Conservation (phyloP, 2,113 vertebrate species). For the Thermophis baileyi region DNA sequence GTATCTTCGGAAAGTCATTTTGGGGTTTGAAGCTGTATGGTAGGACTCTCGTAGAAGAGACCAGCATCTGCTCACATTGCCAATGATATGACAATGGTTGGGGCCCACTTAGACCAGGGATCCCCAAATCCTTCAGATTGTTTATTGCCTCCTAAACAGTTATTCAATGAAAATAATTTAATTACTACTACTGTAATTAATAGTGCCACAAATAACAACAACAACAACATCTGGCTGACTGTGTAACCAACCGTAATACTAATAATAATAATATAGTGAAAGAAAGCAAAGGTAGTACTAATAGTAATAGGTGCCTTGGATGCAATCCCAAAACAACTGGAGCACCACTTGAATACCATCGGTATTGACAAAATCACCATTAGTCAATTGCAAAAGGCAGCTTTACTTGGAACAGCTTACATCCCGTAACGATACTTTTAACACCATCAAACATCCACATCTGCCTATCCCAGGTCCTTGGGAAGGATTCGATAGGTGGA, state of each 20-base stretch:
- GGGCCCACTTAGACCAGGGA: neutral
- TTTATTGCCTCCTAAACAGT: neutral
- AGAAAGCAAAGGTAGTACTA: neutral
- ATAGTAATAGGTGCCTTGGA: neutral
- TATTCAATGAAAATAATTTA: neutral
- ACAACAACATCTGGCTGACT: neutral
- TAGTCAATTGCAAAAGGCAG: neutral
- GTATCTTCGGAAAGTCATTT: neutral
- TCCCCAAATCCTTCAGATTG: neutral
- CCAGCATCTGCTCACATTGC: neutral
- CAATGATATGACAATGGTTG: neutral
- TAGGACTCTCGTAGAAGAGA: neutral
- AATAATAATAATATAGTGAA: neutral
- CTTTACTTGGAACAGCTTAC: neutral
- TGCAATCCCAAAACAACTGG: neutral
- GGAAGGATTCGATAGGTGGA: neutral
- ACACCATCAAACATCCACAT: neutral
- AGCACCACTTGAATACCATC: neutral
- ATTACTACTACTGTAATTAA: neutral
- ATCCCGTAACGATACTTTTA: neutral
- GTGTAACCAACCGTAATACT: too few relatives aligned
- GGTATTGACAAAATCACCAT: neutral
- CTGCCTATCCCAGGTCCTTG: neutral
- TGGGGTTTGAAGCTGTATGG: neutral
- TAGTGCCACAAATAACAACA: neutral